Evolutionary conservation across 2,888 invertebrate species (phyloP), one percentile per base, ranked within the genome.

Genomic region (Ommatoiulus sabulosus): DNA sequence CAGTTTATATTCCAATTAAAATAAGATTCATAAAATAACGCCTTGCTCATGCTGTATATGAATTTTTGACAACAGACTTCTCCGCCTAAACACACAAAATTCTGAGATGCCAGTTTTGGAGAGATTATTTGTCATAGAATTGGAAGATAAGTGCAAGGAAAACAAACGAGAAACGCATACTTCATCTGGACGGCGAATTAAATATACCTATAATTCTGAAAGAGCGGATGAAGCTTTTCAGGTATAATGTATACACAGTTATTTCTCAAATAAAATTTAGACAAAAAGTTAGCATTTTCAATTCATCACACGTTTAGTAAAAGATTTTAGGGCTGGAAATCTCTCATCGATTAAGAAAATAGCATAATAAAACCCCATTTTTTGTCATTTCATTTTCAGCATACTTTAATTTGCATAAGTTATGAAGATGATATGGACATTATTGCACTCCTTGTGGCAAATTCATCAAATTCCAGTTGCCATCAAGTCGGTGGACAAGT

Each of bases 391-490:
- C 63, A 44, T 44, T 89, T 52, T 20, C 87, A 89, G 89, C 89
- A 89, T 84, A 57, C 48, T 57, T 87, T 89, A 10, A 57, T 87
- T 10, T 48, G 86, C 17, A 87, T 89, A 43, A 84, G 48, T 46
- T 89, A 89, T 52, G 89, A 89, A 84, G 84, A 89, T 46, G 89
- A 89, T n/a, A 6, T 89, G 24, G 89, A 89, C 44, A 52, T 89
- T 15, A 63, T 89, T 17, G 86, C 72, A 10, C 20, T 89, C 0
- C 80, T 89, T 17, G 87, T 86, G 15, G 88, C 88, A 43, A 43
- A 72, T 87, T 20, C 87, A 17, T 87, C 52, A 43, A 4, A 43
- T 20, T 35, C 44, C 57, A 72, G 87, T 72, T 57, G 86, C 8
- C 44, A 63, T 63, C 15, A 15, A 63, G 86, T 48, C 52, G 24